Percentiles rank a stretch among this genome's conserved stretches.
Conservation (phyloP, 1,140 invertebrate species). For the Drosophila willistoni region DNA sequence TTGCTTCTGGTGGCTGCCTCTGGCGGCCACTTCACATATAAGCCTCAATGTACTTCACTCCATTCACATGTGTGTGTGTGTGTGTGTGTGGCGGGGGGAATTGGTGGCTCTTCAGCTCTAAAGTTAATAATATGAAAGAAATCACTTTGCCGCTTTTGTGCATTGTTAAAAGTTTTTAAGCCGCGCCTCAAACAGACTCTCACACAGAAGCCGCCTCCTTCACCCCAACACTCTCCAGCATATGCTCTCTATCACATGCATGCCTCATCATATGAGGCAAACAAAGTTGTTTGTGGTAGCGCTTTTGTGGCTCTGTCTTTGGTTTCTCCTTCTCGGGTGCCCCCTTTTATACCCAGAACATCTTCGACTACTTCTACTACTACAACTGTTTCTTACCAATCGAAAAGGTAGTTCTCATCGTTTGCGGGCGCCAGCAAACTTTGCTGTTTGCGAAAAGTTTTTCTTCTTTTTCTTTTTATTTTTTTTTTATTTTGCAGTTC, state of each 20-base stretch:
- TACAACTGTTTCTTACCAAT: slow-evolving; percentile 6
- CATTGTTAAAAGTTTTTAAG: slow-evolving; percentile 82
- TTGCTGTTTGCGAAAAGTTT: slow-evolving; percentile 71
- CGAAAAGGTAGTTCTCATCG: slow-evolving; percentile 60
- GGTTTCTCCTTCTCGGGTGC: not conserved
- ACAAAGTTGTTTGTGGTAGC: slow-evolving; percentile 80
- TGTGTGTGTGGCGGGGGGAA: too few species aligned
- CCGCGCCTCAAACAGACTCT: slow-evolving; percentile 72
- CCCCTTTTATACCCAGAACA: not conserved
- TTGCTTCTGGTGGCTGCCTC: slow-evolving; percentile 26
- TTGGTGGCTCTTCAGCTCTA: slow-evolving; percentile 44
- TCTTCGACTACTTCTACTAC: not conserved
- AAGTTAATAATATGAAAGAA: slow-evolving; percentile 82
- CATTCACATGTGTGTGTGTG: not conserved
- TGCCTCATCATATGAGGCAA: slow-evolving; percentile 63
- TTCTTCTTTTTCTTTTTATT: slow-evolving; percentile 39
- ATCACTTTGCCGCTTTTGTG: slow-evolving; percentile 81
- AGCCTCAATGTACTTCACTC: slow-evolving; percentile 33
- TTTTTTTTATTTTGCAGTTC: slow-evolving; percentile 19
- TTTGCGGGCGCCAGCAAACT: slow-evolving; percentile 67
- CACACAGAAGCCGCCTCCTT: not conserved
- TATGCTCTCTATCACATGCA: slow-evolving; percentile 4
- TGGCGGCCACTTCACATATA: slow-evolving; percentile 62
- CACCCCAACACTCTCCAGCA: not conserved
- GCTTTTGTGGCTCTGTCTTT: slow-evolving; percentile 62